These are phyloP conservation scores for Rosalia funebris DNA, from an alignment of 2,888 invertebrate species.

Conservation along the genomic window DNA sequence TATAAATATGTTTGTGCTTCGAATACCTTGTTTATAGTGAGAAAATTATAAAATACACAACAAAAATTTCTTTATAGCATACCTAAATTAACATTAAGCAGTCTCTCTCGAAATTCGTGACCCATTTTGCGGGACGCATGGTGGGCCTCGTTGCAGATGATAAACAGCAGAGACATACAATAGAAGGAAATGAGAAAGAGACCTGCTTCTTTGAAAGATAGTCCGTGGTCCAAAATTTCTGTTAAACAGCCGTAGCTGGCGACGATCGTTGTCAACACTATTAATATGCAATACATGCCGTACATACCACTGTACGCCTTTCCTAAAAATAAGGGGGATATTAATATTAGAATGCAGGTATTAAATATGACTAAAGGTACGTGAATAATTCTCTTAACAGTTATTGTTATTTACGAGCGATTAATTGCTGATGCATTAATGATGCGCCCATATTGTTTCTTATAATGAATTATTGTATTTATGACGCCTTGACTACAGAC, in stretches of 20 bases:
- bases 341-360: background rate
- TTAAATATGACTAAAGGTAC: background rate
- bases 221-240: constrained; percentile 77
- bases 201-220: constrained; percentile 78
- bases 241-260: constrained; percentile 77
- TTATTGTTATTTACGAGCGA: constrained; percentile 1
- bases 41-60: no score
- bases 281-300: constrained; percentile 78
- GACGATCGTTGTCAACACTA: constrained; percentile 78
- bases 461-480: no score
- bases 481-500: no score
- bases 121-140: constrained; percentile 66
- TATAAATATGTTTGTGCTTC: no score
- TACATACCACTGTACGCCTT: constrained; percentile 82
- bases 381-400: constrained; percentile 8
- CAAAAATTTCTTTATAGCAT: no score
- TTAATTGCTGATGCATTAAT: constrained; percentile 3
- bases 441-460: no score
- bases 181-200: constrained; percentile 77
- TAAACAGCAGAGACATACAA: constrained; percentile 75
- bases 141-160: constrained; percentile 81
- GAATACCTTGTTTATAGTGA: no score
- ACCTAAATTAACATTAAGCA: constrained; percentile 75
- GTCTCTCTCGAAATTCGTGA: constrained; percentile 67
- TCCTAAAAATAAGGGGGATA: constrained; percentile 58